Evolutionary conservation across 2,113 vertebrate species (phyloP), one percentile per base, ranked within the genome.

Genomic region (Polypterus bichir): DNA sequence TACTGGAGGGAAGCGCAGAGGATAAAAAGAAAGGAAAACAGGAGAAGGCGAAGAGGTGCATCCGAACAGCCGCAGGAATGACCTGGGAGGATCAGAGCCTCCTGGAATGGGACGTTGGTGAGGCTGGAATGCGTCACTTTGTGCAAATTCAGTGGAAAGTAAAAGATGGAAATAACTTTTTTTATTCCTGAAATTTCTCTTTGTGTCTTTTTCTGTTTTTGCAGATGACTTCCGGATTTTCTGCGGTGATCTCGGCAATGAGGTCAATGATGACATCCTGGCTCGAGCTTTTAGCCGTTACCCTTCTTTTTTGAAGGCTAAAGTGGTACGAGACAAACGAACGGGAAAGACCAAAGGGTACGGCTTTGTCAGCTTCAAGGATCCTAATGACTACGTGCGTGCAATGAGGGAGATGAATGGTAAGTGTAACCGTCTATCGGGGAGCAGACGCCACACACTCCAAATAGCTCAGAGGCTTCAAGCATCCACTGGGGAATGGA

Each of bases 381-480:
- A 95, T 71, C 92, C 92, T 56, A 93, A 91, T 0, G 92, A 95
- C 75, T 94, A 94, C 1, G 92, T 94, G 44, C 76, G 92, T 2
- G 92, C 92, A 65, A 95, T 94, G 91, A 81, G 92, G 4, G 92
- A 95, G 72, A 93, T 95, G 92, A 95, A 95, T 7, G 92, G 92
- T 94, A 62, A 75, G 89, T 5, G 9, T 4, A 48, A 47, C 11
- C 27, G 6, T 51, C 49, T 27, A 27, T 27, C 27, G 27, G 27
- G 27, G 27, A n/a, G 27, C 27, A 10, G 54, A 27, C 27, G 54
- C 10, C 54, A 27, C 10, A 55, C 54, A 55, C 27, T 27, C 27
- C 10, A 55, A 55, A 10, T 27, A 55, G 54, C 54, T 27, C 4
- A n/a, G 10, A 27, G 54, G 10, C 54, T 55, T 27, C 54, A 10